Base-by-base conservation (phyloP, 2,888 invertebrate species). In the Gnatocerus cornutus region DNA sequence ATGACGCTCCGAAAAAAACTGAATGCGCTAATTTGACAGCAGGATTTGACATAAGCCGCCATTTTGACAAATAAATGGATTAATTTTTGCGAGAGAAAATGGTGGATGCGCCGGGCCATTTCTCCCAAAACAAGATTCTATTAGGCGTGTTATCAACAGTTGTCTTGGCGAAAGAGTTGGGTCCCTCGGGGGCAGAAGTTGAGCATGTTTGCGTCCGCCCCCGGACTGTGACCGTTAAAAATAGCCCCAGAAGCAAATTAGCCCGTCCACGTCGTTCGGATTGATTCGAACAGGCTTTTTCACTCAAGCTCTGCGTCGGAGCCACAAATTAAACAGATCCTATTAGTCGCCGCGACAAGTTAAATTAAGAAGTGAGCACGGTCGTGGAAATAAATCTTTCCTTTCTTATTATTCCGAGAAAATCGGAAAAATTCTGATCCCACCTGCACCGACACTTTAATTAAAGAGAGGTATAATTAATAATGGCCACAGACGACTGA, bases 221-320 rank as follows among this genome's bases (percentile, higher is more conserved):
- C 46, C 6, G 14, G 16, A 14, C 29, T n/a, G 2, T 55, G 55
- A 14, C 55, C 39, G 55, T 37, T 37, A 55, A 55, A 37, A 55
- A 55, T 55, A 37, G 29, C 41, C 29, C 59, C 14, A 46, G 27
- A 48, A 58, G 46, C 59, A 56, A 56, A 56, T 56, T 43, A 56
- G 14, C 41, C 21, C 56, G 43, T 56, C 56, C 43, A 43, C 27
- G 56, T 62, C 56, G 37, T 12, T 27, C 33, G 59, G 67, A 67
- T 67, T 67, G 67, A 67, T 67, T 67, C 67, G 67, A 67, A 67
- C 67, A 67, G 67, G 59, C 41, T 67, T 67, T 67, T 67, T 67
- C 67, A 52, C 67, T 67, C 67, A 63, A 16, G 45, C 12, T 30
- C 52, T n/a, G 29, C 29, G 39, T 33, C 2, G 46, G 30, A 16